Base-by-base conservation (phyloP, 2,797 vertebrate genomes). In the Arnoldichthys spilopterus region DNA sequence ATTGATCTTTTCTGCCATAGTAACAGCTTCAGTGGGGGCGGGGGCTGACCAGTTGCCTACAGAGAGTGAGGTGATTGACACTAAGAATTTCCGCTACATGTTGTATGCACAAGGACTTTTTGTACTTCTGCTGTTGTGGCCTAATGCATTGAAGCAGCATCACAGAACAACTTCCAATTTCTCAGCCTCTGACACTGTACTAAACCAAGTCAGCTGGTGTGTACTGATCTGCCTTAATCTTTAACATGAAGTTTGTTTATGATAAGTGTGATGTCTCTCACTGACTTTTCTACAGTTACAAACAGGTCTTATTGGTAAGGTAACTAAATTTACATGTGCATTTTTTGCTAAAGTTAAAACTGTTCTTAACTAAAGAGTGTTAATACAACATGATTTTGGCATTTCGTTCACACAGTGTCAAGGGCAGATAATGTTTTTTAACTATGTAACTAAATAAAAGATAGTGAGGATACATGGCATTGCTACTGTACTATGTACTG, bases 41-140 rank as follows among this genome's bases (percentile, higher is more conserved):
- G 32, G 20, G 16, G 24, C 69, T 74, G 43, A 75, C 75, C 78
- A 82, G 81, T 85, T 68, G 72, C 58, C 62, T 56, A 34, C 66
- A 68, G 49, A 78, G 67, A 82, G 81, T 77, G 83, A 88, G 78
- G 56, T 74, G 75, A 77, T 49, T 79, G 71, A 79, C 79, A 64
- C 63, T 43, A 64, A 66, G 43, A 68, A 71, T 74, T 73, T 75
- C 82, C 81, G 81, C 74, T 30, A 64, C 22, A 58, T 54, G 59
- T n/a, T 34, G 59, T 30, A 68, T 13, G 59, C 47, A 40, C 28
- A 53, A 45, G 69, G 69, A 32, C 58, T 78, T 61, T 66, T 32
- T 47, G 34, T 11, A 26, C 45, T 67, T 58, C 58, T 18, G 9
- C 61, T 24, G 53, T 40, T 66, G 49, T 37, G n/a, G 63, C 28